Conservation (phyloP, 2,888 invertebrate genomes). For the Prenolepis imparis region DNA sequence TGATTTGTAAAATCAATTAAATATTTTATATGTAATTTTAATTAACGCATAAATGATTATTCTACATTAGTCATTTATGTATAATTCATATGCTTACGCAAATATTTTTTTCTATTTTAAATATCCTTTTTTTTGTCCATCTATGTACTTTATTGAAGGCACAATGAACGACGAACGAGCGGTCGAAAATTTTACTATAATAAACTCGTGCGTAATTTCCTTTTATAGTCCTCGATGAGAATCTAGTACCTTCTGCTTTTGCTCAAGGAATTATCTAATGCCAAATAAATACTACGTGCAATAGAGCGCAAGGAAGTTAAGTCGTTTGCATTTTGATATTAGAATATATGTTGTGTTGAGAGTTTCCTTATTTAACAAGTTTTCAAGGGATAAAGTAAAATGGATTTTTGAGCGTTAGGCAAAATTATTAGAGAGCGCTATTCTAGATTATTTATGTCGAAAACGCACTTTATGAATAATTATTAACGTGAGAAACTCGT, state of each 20-base stretch:
- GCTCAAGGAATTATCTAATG: slow-evolving; percentile 73
- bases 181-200: slow-evolving; percentile 68
- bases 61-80: not conserved
- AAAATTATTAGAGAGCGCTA: slow-evolving; percentile 18
- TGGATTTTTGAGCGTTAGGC: not conserved
- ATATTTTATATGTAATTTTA: not conserved
- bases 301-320: slow-evolving; percentile 38
- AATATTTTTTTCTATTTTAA: not conserved
- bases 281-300: slow-evolving; percentile 47
- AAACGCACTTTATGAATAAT: not conserved
- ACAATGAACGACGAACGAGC: slow-evolving; percentile 59
- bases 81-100: not conserved
- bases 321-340: slow-evolving; percentile 40
- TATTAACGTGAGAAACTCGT: not conserved
- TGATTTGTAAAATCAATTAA: not conserved
- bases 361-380: not conserved
- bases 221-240: slow-evolving; percentile 49
- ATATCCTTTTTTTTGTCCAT: not conserved
- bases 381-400: slow-evolving; percentile 1
- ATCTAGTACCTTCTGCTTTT: slow-evolving; percentile 73
- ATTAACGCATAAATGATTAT: not conserved
- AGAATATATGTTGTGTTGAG: slow-evolving; percentile 17
- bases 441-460: slow-evolving; percentile 25
- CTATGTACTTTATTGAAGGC: slow-evolving; percentile 20
- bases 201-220: slow-evolving; percentile 63